Evolutionary conservation across 2,797 vertebrate species (phyloP), one percentile per base, ranked within the genome.

Genomic region (Pseudotriccus pelzelni): DNA sequence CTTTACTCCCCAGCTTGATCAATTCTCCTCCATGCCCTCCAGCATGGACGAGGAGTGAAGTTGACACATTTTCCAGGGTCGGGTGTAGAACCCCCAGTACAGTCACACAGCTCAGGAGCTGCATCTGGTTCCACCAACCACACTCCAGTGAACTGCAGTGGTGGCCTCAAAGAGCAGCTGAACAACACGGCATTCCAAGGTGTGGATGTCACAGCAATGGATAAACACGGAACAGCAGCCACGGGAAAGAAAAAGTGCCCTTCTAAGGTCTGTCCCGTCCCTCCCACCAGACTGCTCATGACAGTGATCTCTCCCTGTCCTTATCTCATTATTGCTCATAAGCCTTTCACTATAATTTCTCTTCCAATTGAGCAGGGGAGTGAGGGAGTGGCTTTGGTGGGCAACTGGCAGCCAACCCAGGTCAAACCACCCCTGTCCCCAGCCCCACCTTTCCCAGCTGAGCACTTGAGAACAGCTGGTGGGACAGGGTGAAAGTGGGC

Each of bases 271-370:
- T 41, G 36, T 27, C 36, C 53, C 39, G 13, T 30, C 5, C 22
- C 5, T 53, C n/a, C 15, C 58, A 64, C 1, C 1, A 14, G 55
- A 3, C 28, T 76, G n/a, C 44, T 66, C 5, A 1, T 1, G 10
- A 19, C 64, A 58, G 37, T 25, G 30, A 32, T 32, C 19, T 56
- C 17, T 49, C 36, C 36, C 27, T 20, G 23, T 20, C 14, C 32
- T n/a, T 4, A 21, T 28, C n/a, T 58, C 55, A 25, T 18, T 22
- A 56, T 56, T 56, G 23, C 32, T 37, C 56, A 7, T 3, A 9
- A 82, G 6, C 27, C 43, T 39, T 58, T 9, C 24, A 34, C 22
- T 30, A 1, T 1, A 1, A 69, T 21, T 56, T 25, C 43, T 37
- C 39, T 28, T 25, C 7, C 56, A 34, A 0, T 0, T 50, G 79